Evolutionary conservation across 2,797 vertebrate species (phyloP), one percentile per base, ranked within the genome.

Genomic region (Lutjanus campechanus): DNA sequence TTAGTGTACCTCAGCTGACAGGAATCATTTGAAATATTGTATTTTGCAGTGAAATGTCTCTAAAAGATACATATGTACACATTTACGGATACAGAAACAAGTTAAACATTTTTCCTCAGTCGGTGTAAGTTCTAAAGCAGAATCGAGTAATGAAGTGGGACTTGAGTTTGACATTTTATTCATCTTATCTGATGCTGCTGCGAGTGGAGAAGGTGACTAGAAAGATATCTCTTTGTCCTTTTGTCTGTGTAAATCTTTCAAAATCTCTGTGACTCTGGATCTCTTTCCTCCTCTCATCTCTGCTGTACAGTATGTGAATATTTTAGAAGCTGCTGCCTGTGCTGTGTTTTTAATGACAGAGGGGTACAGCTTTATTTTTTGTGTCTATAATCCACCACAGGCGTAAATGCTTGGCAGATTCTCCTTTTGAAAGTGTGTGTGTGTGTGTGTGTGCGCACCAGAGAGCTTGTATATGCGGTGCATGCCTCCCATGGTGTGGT

Each of bases 401-500:
- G 77, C 53, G n/a, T 76, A 46, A 69, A 75, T 69, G 50, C 58
- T 55, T 53, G 54, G 44, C 74, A 69, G 61, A 72, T 67, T 56
- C 64, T n/a, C 13, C 13, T 40, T 77, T 69, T 80, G 22, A 68
- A 62, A 43, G n/a, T 55, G 49, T 64, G 47, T 43, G 19, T 82
- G 50, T 61, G 40, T 55, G 44, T 67, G 44, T 71, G 58, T 53
- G 49, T 77, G 51, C 50, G 66, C 22, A 25, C 64, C 53, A 51
- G 74, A 70, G 66, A 44, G 68, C 56, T 16, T 77, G 71, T 77
- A 9, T 78, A 63, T 65, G 59, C 15, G 36, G 60, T 51, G 54
- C 20, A 40, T 56, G 77, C 58, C 29, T 85, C 76, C 73, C 41
- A 70, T 79, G 85, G 86, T 84, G 86, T 84, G 83, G 50, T 68